These are phyloP conservation scores for Nebria salina DNA, from an alignment of 2,888 invertebrate genomes.

Conservation along the genomic window DNA sequence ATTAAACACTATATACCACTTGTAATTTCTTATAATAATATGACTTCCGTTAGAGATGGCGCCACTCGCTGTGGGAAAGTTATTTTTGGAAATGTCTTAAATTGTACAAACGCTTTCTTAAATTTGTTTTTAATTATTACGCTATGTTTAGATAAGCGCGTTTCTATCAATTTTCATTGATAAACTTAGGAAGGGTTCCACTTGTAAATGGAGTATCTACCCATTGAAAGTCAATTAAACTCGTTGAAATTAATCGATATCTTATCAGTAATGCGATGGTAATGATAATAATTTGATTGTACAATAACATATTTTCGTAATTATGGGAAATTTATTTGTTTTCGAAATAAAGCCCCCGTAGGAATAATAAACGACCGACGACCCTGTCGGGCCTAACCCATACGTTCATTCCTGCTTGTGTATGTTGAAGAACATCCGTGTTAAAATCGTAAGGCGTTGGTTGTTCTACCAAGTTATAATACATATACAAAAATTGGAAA, in stretches of 20 bases:
- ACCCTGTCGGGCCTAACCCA: too few species aligned
- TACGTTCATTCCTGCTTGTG: too few species aligned
- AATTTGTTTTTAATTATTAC: too few species aligned
- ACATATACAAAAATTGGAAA: too few species aligned
- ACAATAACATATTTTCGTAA: neutral
- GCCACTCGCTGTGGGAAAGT: neutral
- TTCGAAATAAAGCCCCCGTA: too few species aligned
- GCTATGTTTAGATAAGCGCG: too few species aligned
- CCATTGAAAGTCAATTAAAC: neutral
- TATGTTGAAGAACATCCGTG: too few species aligned
- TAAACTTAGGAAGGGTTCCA: neutral
- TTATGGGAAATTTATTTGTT: too few species aligned
- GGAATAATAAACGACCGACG: too few species aligned
- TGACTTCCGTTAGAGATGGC: neutral
- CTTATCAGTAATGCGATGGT: neutral
- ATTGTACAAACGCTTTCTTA: neutral
- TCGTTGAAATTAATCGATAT: neutral
- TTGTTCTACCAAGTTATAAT: too few species aligned
- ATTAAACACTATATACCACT: neutral
- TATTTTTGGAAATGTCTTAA: neutral
- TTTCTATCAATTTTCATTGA: neutral
- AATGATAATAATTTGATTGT: neutral
- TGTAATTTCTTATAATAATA: neutral
- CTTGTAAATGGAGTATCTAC: neutral
- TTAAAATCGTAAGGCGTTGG: too few species aligned